Base-by-base conservation (phyloP, 2,797 vertebrate species). In the Luscinia luscinia region DNA sequence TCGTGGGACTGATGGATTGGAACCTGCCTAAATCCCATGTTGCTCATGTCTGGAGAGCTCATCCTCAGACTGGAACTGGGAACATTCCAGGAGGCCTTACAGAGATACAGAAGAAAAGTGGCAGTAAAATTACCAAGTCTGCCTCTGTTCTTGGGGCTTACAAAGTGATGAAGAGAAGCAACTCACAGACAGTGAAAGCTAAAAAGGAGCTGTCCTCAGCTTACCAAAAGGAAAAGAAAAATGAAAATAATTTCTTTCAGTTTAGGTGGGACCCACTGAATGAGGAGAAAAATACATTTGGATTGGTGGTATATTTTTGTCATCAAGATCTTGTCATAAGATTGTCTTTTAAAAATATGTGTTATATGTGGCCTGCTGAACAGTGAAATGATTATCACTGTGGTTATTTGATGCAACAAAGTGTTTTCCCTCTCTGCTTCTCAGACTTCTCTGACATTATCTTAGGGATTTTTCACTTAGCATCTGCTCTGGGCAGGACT, bases 191-290 rank as follows among this genome's bases (percentile, higher is more conserved):
- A 46, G 55, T 27, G 70, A 90, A 84, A 84, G 73, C 24, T 48
- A 78, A 79, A 92, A 91, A 67, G 26, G 64, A 91, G 9, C 58
- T 36, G 68, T 87, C 62, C 28, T 82, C 20, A 10, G 23, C 74
- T 94, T 95, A 72, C 51, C 78, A 87, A 90, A 96, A 92, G 49
- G 57, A 77, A 89, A 93, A 95, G 51, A 58, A 59, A 21, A 94
- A 70, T 4, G 3, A 48, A 77, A 75, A 75, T 1, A 28, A 62
- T 34, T 38, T 80, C 5, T 86, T 87, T 91, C 5, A 15, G 9
- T 80, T 63, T 82, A 89, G 23, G 18, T 40, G 43, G 49, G 48
- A 59, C 18, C 20, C 36, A 77, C 20, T 79, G 66, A 87, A 84
- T 74, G 34, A 84, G 41, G 46, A 87, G 46, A 90, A 95, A 88